Conservation (phyloP, 1,140 invertebrate species). For the Portunus trituberculatus region DNA sequence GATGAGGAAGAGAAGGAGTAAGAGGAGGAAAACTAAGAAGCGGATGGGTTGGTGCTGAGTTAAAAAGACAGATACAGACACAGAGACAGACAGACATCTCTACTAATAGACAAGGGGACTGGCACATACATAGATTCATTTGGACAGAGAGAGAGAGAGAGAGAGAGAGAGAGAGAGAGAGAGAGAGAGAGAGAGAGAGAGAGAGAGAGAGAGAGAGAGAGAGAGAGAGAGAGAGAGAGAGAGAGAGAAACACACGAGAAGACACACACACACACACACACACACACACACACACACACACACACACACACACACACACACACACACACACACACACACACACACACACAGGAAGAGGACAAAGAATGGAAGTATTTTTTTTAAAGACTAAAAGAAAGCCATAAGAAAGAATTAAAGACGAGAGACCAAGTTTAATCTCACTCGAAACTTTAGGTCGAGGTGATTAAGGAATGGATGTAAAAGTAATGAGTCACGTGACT, state of each 20-base stretch:
- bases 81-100: too few relatives aligned
- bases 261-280: not conserved
- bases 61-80: too few relatives aligned
- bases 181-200: too few relatives aligned
- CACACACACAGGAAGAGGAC: not conserved
- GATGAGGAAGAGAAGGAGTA: too few relatives aligned
- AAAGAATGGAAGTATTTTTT: not conserved
- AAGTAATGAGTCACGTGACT: constrained; percentile 2
- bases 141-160: too few relatives aligned
- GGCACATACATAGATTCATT: too few relatives aligned
- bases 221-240: too few relatives aligned
- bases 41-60: too few relatives aligned
- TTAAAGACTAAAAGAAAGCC: not conserved
- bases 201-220: too few relatives aligned
- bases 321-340: constrained; percentile 18
- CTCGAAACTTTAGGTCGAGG: constrained; percentile 10
- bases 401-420: constrained; percentile 14
- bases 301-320: not conserved
- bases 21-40: too few relatives aligned
- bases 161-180: not conserved
- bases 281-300: not conserved
- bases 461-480: constrained; percentile 15
- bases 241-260: not conserved
- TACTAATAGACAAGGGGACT: too few relatives aligned
- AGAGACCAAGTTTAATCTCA: constrained; percentile 4